A percentile compares a stretch with the other conserved stretches of the same genome.
These are phyloP conservation scores for Pseudococcus jackbeardsleyi DNA, from an alignment of 2,888 invertebrate genomes.

Conservation along the genomic window DNA sequence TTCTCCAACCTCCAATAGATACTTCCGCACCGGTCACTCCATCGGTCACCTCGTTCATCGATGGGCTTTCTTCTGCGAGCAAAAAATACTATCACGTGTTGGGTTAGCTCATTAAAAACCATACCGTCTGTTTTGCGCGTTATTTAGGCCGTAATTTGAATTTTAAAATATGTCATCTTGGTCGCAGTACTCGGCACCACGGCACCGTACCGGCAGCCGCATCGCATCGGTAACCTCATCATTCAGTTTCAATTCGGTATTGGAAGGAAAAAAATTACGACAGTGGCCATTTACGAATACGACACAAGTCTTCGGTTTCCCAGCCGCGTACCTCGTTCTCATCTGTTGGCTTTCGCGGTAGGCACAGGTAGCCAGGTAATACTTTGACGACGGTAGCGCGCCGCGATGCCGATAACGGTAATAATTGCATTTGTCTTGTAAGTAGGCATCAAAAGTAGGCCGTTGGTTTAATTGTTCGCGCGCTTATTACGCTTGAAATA, in stretches of 20 bases:
- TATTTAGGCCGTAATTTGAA: conserved; percentile 43
- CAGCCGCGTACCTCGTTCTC: not conserved
- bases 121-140: conserved; percentile 15
- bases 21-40: not conserved
- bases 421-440: conserved; percentile 44
- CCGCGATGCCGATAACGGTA: conserved; percentile 10
- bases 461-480: conserved; percentile 52
- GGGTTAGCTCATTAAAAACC: conserved; percentile 14
- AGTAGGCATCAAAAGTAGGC: conserved; percentile 45
- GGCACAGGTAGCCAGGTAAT: not conserved
- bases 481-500: conserved; percentile 50
- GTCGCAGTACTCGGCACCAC: not conserved
- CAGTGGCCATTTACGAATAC: not conserved
- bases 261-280: not conserved
- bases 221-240: not conserved
- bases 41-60: not conserved
- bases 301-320: not conserved
- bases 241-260: not conserved
- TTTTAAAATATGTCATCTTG: conserved; percentile 36
- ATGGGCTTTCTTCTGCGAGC: not conserved
- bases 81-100: conserved; percentile 33
- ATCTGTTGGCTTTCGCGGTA: not conserved
- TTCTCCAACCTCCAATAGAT: too few relatives aligned
- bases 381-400: conserved; percentile 7
- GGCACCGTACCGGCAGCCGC: not conserved